Conservation (phyloP, 1,140 invertebrate species). For the Stegodyphus dumicola region DNA sequence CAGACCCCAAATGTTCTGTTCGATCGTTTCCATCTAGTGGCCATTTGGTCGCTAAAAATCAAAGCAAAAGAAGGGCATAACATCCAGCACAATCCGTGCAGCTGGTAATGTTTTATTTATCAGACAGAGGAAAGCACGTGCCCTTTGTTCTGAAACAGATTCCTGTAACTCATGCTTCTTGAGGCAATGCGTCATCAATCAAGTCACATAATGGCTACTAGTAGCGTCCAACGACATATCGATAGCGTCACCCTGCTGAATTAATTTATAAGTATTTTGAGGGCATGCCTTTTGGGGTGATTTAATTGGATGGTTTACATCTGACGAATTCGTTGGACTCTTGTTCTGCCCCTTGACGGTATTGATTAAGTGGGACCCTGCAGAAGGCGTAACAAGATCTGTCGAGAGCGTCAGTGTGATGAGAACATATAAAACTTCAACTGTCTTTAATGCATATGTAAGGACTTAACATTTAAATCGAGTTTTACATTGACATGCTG, state of each 20-base stretch:
- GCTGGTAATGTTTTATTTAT: slow-evolving; percentile 44
- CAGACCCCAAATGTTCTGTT: background rate
- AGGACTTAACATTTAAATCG: too few species aligned
- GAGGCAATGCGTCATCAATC: slow-evolving; percentile 29
- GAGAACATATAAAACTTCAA: too few species aligned
- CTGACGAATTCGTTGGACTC: background rate
- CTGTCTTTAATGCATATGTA: too few species aligned
- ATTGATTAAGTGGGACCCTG: too few species aligned
- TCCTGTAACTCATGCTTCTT: slow-evolving; percentile 24
- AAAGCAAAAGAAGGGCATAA: slow-evolving; percentile 15
- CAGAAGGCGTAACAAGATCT: too few species aligned
- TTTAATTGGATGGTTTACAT: background rate
- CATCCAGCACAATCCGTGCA: slow-evolving; percentile 35
- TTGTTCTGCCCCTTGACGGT: too few species aligned
- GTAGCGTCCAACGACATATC: slow-evolving; percentile 31
- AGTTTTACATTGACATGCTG: too few species aligned
- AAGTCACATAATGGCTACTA: slow-evolving; percentile 42
- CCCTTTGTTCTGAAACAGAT: slow-evolving; percentile 24
- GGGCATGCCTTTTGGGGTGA: background rate
- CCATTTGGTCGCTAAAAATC: slow-evolving; percentile 26
- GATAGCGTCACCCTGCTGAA: slow-evolving; percentile 24
- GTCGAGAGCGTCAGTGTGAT: too few species aligned
- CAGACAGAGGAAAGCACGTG: slow-evolving; percentile 40
- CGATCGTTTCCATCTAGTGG: slow-evolving; percentile 27
- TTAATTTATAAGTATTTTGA: slow-evolving; percentile 46